phyloP scores from a whole-genome alignment of 2,113 vertebrate genomes.

The Daboia siamensis region DNA sequence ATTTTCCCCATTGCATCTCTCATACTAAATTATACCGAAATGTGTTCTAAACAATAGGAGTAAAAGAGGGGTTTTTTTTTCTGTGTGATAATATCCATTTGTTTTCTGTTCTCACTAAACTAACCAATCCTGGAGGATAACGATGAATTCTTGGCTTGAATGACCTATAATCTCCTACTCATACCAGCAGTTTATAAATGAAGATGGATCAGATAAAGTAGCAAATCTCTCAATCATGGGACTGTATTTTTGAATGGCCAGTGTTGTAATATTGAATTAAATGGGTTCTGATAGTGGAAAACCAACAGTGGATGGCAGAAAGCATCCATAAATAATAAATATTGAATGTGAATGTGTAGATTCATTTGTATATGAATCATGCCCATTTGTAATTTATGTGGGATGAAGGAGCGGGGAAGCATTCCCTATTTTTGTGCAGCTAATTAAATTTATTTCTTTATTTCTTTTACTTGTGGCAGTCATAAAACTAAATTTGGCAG shows the following conservation, averaged over 20 bases:
- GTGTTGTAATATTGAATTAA: background rate
- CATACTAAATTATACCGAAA: conserved; percentile 39
- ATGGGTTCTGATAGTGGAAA: background rate
- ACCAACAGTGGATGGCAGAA: background rate
- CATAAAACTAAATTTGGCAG: background rate
- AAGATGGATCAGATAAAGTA: background rate
- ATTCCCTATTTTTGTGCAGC: background rate
- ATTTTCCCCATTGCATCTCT: background rate
- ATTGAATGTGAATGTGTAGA: background rate
- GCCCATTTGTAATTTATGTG: background rate
- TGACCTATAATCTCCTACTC: background rate
- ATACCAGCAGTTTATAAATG: background rate
- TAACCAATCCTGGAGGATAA: background rate
- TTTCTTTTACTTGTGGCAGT: background rate
- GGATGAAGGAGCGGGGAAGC: background rate
- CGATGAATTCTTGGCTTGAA: background rate
- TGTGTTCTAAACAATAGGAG: conserved; percentile 40
- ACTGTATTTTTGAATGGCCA: background rate
- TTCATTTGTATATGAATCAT: background rate
- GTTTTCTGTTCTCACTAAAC: background rate
- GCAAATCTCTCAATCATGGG: background rate
- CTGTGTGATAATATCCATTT: background rate
- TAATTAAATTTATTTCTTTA: background rate
- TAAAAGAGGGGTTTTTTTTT: background rate
- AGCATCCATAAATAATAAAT: background rate